Evolutionary conservation across 2,797 vertebrate species (phyloP).

Genomic region (Pangasius sanitwongsei): DNA sequence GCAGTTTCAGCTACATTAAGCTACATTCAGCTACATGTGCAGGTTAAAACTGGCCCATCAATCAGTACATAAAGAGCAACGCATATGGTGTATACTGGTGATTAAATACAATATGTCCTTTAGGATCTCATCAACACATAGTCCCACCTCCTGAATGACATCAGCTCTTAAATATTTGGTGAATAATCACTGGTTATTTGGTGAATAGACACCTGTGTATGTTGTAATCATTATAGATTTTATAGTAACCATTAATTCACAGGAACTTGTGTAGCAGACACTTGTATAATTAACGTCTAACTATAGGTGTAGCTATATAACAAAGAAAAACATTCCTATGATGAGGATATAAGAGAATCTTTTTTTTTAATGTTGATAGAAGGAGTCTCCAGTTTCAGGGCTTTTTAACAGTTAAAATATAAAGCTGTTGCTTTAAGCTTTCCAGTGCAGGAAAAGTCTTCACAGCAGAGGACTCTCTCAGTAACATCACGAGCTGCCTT

Average conservation of each 20-base stretch:
- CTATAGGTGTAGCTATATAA: background rate
- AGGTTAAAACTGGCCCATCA: background rate
- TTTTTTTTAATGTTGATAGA: background rate
- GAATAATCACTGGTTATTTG: background rate
- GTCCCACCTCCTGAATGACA: background rate
- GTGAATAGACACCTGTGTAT: background rate
- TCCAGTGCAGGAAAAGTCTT: background rate
- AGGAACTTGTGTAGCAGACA: too few relatives aligned
- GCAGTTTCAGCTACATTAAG: conserved; percentile 14
- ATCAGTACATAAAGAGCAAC: background rate
- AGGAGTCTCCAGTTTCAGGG: background rate
- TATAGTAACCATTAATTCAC: background rate
- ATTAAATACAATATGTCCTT: background rate
- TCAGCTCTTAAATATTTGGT: background rate
- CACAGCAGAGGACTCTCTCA: background rate
- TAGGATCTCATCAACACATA: background rate
- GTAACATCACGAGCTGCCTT: background rate
- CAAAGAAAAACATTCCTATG: background rate
- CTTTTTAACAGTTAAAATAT: background rate
- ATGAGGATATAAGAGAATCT: background rate
- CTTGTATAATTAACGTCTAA: background rate
- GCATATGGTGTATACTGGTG: background rate
- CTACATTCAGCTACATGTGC: background rate
- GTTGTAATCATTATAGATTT: background rate
- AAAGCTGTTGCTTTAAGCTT: background rate